Evolutionary conservation across 2,797 vertebrate genomes (phyloP), one percentile per base, ranked within the genome.

Genomic region (Bucorvus abyssinicus): DNA sequence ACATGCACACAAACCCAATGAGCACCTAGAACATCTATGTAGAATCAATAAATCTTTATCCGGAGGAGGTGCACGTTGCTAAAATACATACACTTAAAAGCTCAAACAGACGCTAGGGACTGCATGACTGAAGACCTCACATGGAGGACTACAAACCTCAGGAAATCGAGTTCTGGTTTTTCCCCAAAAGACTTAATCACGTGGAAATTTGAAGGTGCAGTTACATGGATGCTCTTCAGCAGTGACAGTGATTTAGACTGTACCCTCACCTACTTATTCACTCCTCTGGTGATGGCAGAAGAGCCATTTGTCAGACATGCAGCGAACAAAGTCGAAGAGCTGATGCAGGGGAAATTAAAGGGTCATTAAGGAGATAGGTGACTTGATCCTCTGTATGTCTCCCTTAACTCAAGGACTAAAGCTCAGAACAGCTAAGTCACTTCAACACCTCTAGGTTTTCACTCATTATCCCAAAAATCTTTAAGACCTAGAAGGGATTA

Each of bases 31-130:
- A 52, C 69, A 77, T 13, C 63, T 27, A 70, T 30, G 67, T 6
- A 73, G 45, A 52, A 80, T 44, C 81, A 76, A 87, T 67, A 86
- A 86, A 84, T 59, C 88, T 67, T 76, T 73, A 88, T 21, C 52
- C 2, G 1, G 15, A 81, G 65, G n/a, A 56, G 30, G 30, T 3
- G 36, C 12, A 12, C 4, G 0, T 18, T 57, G 59, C 40, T 82
- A 19, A 83, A 86, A 83, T 23, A 63, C 4, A 1, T 4, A 27
- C 0, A 1, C 10, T 68, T 53, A 53, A 85, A 64, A 3, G 5
- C 38, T 38, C 26, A 42, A 23, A 63, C 13, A 49, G 47, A 24
- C 40, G 27, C 34, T 7, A 45, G 7, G 27, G 52, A 42, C 24
- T 12, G 9, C 16, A 14, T 10, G n/a, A 44, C 0, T 77, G 16